Percentiles rank a stretch among this genome's conserved stretches.
These are phyloP conservation scores for Plusia festucae DNA, from an alignment of 2,888 invertebrate genomes.

Conservation along the genomic window DNA sequence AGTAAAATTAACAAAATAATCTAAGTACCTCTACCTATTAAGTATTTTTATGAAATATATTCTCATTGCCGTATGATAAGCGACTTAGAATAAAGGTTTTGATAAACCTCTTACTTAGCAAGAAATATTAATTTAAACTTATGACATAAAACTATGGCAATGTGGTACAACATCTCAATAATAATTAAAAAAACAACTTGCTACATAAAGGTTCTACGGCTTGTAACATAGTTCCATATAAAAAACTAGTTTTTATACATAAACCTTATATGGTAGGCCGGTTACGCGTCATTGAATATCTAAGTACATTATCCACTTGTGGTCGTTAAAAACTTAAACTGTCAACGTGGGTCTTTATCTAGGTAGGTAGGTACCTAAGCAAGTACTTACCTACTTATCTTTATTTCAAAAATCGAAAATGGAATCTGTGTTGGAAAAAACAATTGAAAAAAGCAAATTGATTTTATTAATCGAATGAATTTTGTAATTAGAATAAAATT, in stretches of 20 bases:
- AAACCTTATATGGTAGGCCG: slow-evolving; percentile 1
- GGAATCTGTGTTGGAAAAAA: not conserved
- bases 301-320: not conserved
- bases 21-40: too few relatives aligned
- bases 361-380: too few relatives aligned
- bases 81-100: too few relatives aligned
- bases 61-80: too few relatives aligned
- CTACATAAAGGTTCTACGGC: not conserved
- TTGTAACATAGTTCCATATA: slow-evolving; percentile 5
- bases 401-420: not conserved
- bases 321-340: slow-evolving; percentile 5
- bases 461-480: not conserved
- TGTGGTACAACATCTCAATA: not conserved
- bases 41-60: too few relatives aligned
- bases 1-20: too few relatives aligned
- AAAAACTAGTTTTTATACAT: slow-evolving; percentile 8
- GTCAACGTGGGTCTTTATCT: not conserved
- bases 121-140: too few relatives aligned
- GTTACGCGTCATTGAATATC: slow-evolving; percentile 6
- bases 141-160: not conserved
- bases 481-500: not conserved
- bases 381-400: too few relatives aligned
- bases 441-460: not conserved
- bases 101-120: too few relatives aligned
- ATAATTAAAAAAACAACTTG: slow-evolving; percentile 2